These are phyloP conservation scores for Acleris sparsana DNA, from an alignment of 2,888 invertebrate genomes.

Conservation along the genomic window DNA sequence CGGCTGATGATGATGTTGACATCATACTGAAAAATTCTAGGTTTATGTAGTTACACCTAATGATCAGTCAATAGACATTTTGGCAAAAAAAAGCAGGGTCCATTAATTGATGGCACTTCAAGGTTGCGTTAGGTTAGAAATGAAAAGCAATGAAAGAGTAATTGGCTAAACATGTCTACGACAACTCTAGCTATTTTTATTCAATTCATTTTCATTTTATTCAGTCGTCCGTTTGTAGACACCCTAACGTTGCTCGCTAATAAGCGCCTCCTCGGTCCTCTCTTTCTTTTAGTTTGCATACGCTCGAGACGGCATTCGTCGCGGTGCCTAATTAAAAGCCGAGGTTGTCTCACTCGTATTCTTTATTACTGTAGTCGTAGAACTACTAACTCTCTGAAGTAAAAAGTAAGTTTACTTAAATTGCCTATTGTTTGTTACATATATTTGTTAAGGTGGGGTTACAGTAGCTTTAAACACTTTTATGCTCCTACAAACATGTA, in stretches of 20 bases:
- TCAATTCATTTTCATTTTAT: no score
- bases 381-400: slow-evolving; percentile 17
- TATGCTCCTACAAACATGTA: background rate
- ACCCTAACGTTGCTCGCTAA: slow-evolving; percentile 44
- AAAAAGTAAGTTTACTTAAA: slow-evolving; percentile 28
- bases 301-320: slow-evolving; percentile 56
- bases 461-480: background rate
- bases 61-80: no score
- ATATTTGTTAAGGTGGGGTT: background rate
- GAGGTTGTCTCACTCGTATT: slow-evolving; percentile 49
- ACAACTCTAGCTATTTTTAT: no score
- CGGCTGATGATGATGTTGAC: no score
- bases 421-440: slow-evolving; percentile 26
- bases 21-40: no score
- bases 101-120: no score
- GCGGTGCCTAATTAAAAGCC: slow-evolving; percentile 65
- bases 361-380: slow-evolving; percentile 40
- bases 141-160: no score
- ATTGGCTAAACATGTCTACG: no score
- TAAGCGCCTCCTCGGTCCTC: slow-evolving; percentile 57
- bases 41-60: no score
- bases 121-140: no score
- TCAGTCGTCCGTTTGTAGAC: slow-evolving; percentile 3
- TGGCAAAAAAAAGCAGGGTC: no score
- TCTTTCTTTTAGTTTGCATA: slow-evolving; percentile 50